Evolutionary conservation across 2,888 invertebrate species (phyloP).

Genomic region (Hyalella azteca): DNA sequence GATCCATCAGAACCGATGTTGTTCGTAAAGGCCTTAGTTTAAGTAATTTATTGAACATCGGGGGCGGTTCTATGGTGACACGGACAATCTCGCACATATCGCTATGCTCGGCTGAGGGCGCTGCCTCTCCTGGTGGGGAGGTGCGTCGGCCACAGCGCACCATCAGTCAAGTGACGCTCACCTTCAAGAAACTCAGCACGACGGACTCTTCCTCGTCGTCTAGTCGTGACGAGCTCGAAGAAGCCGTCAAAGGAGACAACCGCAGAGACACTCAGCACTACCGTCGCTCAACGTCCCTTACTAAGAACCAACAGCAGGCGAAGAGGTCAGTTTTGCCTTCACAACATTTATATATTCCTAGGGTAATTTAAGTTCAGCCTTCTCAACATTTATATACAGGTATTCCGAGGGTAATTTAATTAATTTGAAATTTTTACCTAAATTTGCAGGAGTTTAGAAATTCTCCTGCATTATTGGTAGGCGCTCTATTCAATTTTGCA

Average conservation of each 20-base stretch:
- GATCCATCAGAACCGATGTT: slow-evolving; percentile 39
- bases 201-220: slow-evolving; percentile 51
- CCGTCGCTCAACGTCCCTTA: slow-evolving; percentile 42
- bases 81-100: slow-evolving; percentile 55
- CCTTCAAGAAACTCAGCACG: slow-evolving; percentile 51
- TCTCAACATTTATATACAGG: too few species aligned
- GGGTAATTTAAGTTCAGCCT: too few species aligned
- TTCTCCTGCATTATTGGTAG: too few species aligned
- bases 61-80: slow-evolving; percentile 40
- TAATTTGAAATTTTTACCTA: too few species aligned
- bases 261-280: not conserved
- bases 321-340: slow-evolving; percentile 38
- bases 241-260: not conserved
- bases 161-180: slow-evolving; percentile 57
- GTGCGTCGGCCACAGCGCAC: slow-evolving; percentile 47
- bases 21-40: slow-evolving; percentile 52
- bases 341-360: too few species aligned
- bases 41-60: slow-evolving; percentile 48
- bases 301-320: slow-evolving; percentile 46
- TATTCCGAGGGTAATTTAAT: too few species aligned
- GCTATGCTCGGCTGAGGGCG: slow-evolving; percentile 42
- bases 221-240: slow-evolving; percentile 53
- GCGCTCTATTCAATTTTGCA: too few species aligned
- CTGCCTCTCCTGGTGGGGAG: slow-evolving; percentile 3
- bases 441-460: too few species aligned